Base-by-base conservation (phyloP, 1,140 invertebrate species). In the Holotrichia oblita region DNA sequence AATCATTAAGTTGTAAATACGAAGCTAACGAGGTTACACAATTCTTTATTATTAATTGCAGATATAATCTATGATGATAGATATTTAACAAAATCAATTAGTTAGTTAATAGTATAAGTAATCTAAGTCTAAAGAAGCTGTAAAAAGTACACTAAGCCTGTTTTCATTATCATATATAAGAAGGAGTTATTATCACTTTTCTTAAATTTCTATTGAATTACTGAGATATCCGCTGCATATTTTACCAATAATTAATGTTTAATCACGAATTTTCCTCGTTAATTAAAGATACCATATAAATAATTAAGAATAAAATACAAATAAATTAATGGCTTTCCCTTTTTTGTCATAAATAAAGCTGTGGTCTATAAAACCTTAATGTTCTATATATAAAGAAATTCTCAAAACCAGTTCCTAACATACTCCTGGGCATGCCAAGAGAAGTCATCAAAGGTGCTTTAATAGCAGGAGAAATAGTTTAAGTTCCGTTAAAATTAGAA, bases 391-490 rank as follows among this genome's bases (percentile, higher is more conserved):
- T 61, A 20, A 20, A 61, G 17, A 61, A 61, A 61, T 20, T 9
- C 59, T 69, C 10, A 12, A 69, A 69, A 69, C 61, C 61, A 69
- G 61, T 69, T 69, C 9, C 22, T 69, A 69, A 69, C 22, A 14
- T 69, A 69, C 22, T 69, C 61, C 22, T 69, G 12, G 22, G 22
- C 61, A 69, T 69, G 20, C 9, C 27, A 69, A 17, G 20, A 24
- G 22, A 34, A 69, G 61, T 9, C 61, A 34, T 69, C 22, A 69
- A 69, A 34, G 27, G 61, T 69, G 4, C 12, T 22, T 69, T 69
- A 69, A 69, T 69, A 27, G 61, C 61, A 6, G 61, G 22, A 69
- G 61, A 69, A 69, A 69, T 69, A 69, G 22, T 69, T 69, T 27
- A 69, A 27, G 27, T 69, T 27, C 61, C 22, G 22, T 69, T 69